A percentile compares a stretch with the other conserved stretches of the same genome.
phyloP scores from a whole-genome alignment of 2,113 vertebrate species.

The Aix galericulata region DNA sequence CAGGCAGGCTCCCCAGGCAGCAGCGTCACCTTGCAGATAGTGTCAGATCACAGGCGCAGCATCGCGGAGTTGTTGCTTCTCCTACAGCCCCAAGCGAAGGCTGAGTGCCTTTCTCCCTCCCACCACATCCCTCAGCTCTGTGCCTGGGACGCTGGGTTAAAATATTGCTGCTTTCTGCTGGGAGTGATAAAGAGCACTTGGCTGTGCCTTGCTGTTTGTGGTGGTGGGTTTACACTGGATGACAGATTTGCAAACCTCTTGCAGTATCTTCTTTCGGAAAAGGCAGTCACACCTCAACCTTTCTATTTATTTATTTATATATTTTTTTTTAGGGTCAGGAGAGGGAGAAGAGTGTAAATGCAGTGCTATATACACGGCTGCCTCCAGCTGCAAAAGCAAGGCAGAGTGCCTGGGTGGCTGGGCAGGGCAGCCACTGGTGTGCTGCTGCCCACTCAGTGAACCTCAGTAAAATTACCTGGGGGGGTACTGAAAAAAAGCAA shows the following conservation, averaged over 20 bases:
- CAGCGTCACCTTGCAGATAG: background rate
- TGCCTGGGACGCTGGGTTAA: background rate
- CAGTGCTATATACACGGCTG: fast-evolving
- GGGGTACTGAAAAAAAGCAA: background rate
- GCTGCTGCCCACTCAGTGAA: background rate
- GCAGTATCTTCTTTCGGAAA: background rate
- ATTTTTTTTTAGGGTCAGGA: background rate
- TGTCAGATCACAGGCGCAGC: background rate
- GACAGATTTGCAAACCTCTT: background rate
- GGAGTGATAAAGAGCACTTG: background rate
- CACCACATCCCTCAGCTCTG: background rate
- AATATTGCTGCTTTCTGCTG: background rate
- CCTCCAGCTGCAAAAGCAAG: background rate
- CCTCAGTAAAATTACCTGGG: background rate
- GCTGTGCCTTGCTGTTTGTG: background rate
- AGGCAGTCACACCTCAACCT: background rate
- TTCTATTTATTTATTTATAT: no score
- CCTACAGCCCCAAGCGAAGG: background rate
- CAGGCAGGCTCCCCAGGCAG: background rate
- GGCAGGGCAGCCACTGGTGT: background rate
- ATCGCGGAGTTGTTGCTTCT: background rate
- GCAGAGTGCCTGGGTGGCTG: background rate
- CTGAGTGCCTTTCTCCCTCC: background rate
- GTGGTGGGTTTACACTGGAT: background rate
- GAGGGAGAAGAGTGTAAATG: background rate